Evolutionary conservation across 2,888 invertebrate genomes (phyloP), one percentile per base, ranked within the genome.

Genomic region (Sussaba pulchella): DNA sequence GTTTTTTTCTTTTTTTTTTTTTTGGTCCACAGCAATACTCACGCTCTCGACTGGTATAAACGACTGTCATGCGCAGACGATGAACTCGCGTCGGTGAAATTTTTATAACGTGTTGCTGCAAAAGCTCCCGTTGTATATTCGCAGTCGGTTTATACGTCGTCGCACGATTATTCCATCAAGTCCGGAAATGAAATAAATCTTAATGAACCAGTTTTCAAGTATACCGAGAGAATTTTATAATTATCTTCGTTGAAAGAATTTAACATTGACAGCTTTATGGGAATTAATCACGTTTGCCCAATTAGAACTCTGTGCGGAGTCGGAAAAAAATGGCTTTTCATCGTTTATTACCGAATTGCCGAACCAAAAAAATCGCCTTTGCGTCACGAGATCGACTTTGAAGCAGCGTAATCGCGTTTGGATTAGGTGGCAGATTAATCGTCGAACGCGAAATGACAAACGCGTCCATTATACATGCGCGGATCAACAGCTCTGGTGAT

Each of bases 1-100:
- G n/a, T 77, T 77, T 77, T 17, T 39, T 14, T 17, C 24, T 70
- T n/a, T n/a, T n/a, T n/a, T 77, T 77, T 77, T 17, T 39, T 14
- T 17, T 26, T 70, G 45, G 36, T 59, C 59, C 36, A 57, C 50
- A 57, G 70, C 36, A 54, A 70, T 63, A 63, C 6, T 50, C 21
- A 21, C 5, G 21, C 1, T 21, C 12, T 41, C 61, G 61, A 6
- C 31, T 2, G 4, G 19, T 41, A 78, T 69, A 73, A 73, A 67
- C 67, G 63, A 52, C 63, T 69, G 78, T 73, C 69, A 45, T 54
- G 43, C 63, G 63, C 69, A 67, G 50, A 52, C 26, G 77, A 63
- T 64, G 73, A 63, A 69, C n/a, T 14, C 14, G 3, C 14, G 26
- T 31, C 14, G 31, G 26, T 8, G 31, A 57, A 57, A 57, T 26